Base-by-base conservation (phyloP, 2,797 vertebrate species). In the Gymnoscopelus braueri region DNA sequence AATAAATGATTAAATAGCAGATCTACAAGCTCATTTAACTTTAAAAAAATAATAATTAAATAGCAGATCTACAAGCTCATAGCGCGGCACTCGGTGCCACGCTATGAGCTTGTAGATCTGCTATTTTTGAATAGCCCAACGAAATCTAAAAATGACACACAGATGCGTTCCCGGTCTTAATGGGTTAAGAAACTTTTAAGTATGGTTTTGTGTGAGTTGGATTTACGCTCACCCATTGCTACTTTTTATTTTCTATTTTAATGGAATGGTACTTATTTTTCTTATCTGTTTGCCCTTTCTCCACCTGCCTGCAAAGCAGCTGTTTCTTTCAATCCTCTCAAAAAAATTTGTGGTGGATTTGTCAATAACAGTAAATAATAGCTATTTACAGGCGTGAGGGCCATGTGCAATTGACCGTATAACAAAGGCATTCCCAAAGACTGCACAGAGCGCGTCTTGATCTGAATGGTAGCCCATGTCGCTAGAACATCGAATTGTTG, bases 401-500 rank as follows among this genome's bases (percentile, higher is more conserved):
- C 39, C 39, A 9, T 44, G 35, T 39, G 35, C 2, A 15, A 58
- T 86, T 81, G 65, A 81, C 81, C 50, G 54, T 15, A 74, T 76
- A 80, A 79, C 83, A 49, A 75, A 71, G 32, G 81, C 69, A 67
- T 63, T 77, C n/a, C n/a, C 58, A 63, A 64, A 53, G 57, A 77
- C 57, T 72, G 50, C 78, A 4, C n/a, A 24, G 71, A 15, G 9
- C 13, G 60, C 65, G 49, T 50, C 51, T 58, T 63, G 71, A 75
- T 82, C 15, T 73, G 8, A 74, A 71, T 67, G 15, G 39, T 67
- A 70, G 62, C 50, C 63, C 47, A 48, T n/a, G n/a, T n/a, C 61
- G 54, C 61, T 23, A 44, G 53, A 75, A 80, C n/a, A 65, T 59
- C 74, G 74, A 72, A 87, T 76, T 76, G 71, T 80, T 84, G 75